Percentiles rank a stretch among this genome's conserved stretches.
These are phyloP conservation scores for Garrulus glandarius DNA, from an alignment of 2,797 vertebrate species.

Conservation along the genomic window DNA sequence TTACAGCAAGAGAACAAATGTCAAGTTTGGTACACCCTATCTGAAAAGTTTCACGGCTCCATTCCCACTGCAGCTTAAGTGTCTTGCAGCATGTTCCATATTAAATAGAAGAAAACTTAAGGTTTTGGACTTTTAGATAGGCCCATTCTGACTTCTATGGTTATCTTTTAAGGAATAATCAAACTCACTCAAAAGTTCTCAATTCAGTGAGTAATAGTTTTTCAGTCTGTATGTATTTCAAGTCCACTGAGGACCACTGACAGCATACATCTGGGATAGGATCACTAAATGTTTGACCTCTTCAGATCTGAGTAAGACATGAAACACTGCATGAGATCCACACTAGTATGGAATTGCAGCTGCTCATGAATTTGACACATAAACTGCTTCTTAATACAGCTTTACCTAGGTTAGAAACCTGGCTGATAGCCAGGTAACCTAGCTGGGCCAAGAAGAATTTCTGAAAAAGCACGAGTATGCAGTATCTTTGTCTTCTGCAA, in stretches of 20 bases:
- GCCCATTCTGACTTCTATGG: neutral
- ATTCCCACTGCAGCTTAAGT: neutral
- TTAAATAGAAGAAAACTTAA: neutral
- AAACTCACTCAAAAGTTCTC: neutral
- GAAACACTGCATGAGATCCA: neutral
- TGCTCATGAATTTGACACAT: neutral
- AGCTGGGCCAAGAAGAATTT: neutral
- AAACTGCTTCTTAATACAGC: neutral
- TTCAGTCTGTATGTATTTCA: neutral
- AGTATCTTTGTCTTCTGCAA: neutral
- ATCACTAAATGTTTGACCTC: neutral
- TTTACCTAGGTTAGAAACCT: neutral
- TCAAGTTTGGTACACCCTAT: neutral
- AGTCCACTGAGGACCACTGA: neutral
- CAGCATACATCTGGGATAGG: neutral
- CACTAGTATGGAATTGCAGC: neutral
- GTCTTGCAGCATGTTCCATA: neutral
- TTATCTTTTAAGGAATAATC: neutral
- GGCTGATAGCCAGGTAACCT: neutral
- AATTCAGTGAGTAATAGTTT: neutral
- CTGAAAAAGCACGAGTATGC: neutral
- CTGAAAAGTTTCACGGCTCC: neutral
- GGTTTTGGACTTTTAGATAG: neutral
- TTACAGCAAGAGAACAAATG: neutral
- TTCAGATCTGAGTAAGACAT: neutral